Evolutionary conservation across 2,113 vertebrate genomes (phyloP), one percentile per base, ranked within the genome.

Genomic region (Trichechus manatus): DNA sequence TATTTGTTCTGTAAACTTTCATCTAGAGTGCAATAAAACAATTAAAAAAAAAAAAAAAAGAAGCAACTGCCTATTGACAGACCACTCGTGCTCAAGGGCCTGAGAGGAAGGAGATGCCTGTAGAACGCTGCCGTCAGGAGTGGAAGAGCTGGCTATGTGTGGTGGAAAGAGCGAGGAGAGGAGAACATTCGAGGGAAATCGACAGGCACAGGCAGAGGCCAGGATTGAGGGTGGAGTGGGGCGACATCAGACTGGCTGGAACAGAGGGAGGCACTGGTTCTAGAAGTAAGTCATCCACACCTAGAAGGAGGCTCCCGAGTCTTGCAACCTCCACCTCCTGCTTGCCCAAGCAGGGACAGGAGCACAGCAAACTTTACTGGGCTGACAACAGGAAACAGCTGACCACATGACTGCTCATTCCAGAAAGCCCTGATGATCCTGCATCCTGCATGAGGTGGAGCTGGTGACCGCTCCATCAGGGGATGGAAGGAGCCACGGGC

Each of bases 401-500:
- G 50, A 89, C 70, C 70, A 87, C 82, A 53, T 25, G 74, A 89
- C 90, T 88, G 80, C 70, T 53, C 47, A 50, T 97, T 97, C 94
- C 81, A 81, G 89, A 97, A 97, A 97, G 50, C 36, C 79, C 29
- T 78, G 20, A 4, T 89, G 93, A 93, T 81, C 82, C 42, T 0
- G n/a, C 85, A 92, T 91, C 84, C 64, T 88, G 47, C 15, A 50
- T 82, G 94, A 96, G 95, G 97, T 91, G 93, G 93, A 97, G 93
- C 93, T 50, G 17, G 64, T 81, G 87, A 2, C 0, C 0, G 31
- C 53, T 95, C 63, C 25, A 20, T 94, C 85, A 87, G 68, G 79
- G 70, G 91, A 88, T 59, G 59, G 94, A 97, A 44, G n/a, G 87
- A 98, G 87, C 82, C 0, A 0, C 0, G 1, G 61, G 66, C 92